phyloP scores from a whole-genome alignment of 2,113 vertebrate species.

The Bettongia penicillata region DNA sequence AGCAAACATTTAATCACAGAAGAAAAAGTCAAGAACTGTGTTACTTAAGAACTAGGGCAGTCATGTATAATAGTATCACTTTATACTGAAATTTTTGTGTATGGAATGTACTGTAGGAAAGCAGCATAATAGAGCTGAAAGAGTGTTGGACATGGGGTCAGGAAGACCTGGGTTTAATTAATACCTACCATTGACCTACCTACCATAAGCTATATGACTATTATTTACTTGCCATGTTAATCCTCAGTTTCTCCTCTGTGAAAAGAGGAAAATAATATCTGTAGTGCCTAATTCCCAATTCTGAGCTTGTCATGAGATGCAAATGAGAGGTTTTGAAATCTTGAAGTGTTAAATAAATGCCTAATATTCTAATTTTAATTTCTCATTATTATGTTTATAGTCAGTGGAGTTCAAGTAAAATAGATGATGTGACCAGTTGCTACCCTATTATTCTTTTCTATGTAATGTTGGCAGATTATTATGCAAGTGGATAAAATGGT shows the following conservation, averaged over 20 bases:
- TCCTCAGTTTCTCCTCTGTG: background rate
- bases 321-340: background rate
- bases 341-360: background rate
- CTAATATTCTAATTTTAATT: background rate
- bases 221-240: background rate
- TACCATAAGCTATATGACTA: background rate
- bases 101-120: background rate
- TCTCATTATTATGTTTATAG: background rate
- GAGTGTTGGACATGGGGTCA: background rate
- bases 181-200: background rate
- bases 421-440: background rate
- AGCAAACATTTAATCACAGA: background rate
- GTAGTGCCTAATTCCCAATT: background rate
- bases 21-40: background rate
- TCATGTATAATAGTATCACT: background rate
- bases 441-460: background rate
- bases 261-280: background rate
- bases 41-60: background rate
- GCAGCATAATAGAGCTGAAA: background rate
- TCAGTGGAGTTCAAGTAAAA: background rate
- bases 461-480: background rate
- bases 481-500: background rate
- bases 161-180: background rate
- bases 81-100: background rate
- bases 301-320: background rate